Evolutionary conservation across 2,888 invertebrate species (phyloP), one percentile per base, ranked within the genome.

Genomic region (Yponomeuta plumbellus): DNA sequence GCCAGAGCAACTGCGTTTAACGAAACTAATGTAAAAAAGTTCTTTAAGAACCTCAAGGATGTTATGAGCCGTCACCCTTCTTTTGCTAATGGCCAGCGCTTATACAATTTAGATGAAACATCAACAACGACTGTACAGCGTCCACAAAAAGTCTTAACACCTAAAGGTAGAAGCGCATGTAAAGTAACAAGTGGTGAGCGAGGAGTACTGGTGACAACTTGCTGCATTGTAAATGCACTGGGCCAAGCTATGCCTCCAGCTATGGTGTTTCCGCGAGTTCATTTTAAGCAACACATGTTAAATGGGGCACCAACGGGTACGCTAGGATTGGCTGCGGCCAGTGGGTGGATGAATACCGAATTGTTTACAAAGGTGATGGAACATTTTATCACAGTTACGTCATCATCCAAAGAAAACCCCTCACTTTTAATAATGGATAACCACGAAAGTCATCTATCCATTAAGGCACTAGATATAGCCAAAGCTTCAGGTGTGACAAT

Each of bases 401-500:
- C 66, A 52, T 68, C 69, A 34, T 68, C 70, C 39, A 67, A 65
- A 67, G 72, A 73, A 62, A 73, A 76, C 67, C 73, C 73, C 11
- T 68, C 68, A 22, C 65, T 74, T 34, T 67, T 76, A n/a, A 70
- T 80, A 57, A 69, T 75, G 64, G 80, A 82, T 68, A 80, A 82
- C 67, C 76, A 80, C 67, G 76, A 76, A 66, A 74, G 74, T 39
- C 78, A 80, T 69, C 57, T 75, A 40, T 67, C 71, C 22, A 66
- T 75, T 64, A 70, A 71, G 68, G 73, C 72, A 34, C 66, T 74
- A 66, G 75, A 75, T 71, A 70, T 70, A 71, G 78, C 72, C 70
- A 77, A 77, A 72, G 73, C 74, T 40, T 73, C 76, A 71, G 79
- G 83, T 17, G 77, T 86, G 39, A 72, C 76, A 66, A 69, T 84